A percentile compares a stretch with the other conserved stretches of the same genome.
These are phyloP conservation scores for Raja brachyura DNA, from an alignment of 2,113 vertebrate species.

Conservation along the genomic window DNA sequence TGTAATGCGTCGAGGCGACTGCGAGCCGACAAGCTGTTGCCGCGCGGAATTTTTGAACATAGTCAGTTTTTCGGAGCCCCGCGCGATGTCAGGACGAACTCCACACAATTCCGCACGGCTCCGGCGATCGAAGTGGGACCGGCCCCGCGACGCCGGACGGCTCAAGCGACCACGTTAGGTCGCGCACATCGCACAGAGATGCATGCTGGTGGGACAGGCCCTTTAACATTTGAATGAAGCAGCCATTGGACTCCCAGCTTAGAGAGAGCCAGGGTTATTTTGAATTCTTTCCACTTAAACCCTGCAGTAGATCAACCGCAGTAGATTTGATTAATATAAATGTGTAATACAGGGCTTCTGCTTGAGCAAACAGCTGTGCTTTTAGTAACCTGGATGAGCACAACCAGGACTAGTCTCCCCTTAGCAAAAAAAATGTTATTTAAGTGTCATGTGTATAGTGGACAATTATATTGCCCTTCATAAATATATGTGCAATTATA, in stretches of 20 bases:
- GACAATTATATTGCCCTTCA: background rate
- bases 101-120: too few relatives aligned
- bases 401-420: background rate
- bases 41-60: too few relatives aligned
- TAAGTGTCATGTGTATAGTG: background rate
- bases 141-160: too few relatives aligned
- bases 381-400: background rate
- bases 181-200: too few relatives aligned
- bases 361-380: background rate
- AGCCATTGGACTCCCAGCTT: background rate
- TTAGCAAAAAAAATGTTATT: background rate
- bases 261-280: background rate
- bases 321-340: background rate
- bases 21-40: too few relatives aligned
- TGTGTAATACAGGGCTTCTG: background rate
- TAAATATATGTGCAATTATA: background rate
- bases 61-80: too few relatives aligned
- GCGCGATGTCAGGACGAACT: too few relatives aligned
- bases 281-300: background rate
- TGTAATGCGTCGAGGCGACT: too few relatives aligned
- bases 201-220: too few relatives aligned
- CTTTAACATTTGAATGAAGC: background rate
- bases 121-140: too few relatives aligned
- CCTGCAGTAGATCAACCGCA: background rate
- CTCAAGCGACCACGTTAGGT: too few relatives aligned